phyloP scores from a whole-genome alignment of 2,113 vertebrate genomes.

The Pelusios castaneus region DNA sequence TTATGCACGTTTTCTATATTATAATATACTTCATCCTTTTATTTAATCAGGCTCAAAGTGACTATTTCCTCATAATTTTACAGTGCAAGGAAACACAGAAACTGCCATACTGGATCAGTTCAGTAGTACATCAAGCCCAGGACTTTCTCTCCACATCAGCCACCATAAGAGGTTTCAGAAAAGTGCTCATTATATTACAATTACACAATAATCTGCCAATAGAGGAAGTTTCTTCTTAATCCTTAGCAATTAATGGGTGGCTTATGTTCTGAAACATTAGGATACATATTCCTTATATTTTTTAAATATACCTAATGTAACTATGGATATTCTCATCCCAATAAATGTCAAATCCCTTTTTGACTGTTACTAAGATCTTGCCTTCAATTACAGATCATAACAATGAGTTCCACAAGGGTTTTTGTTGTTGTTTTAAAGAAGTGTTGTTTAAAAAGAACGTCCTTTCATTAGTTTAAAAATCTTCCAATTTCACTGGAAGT shows the following conservation, averaged over 20 bases:
- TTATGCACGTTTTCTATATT: not conserved
- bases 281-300: not conserved
- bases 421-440: not conserved
- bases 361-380: not conserved
- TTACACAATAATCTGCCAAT: not conserved
- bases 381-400: not conserved
- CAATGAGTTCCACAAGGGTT: not conserved
- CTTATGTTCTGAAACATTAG: not conserved
- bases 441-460: not conserved
- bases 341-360: not conserved
- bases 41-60: not conserved
- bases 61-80: not conserved
- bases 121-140: not conserved
- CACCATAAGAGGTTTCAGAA: fast-evolving
- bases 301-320: not conserved
- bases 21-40: not conserved
- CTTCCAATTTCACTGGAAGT: not conserved
- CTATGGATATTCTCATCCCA: not conserved
- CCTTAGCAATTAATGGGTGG: not conserved
- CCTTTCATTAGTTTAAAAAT: not conserved
- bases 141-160: not conserved
- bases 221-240: not conserved
- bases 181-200: not conserved
- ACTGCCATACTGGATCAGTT: not conserved
- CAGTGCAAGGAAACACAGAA: not conserved